These are phyloP conservation scores for Drosophila obscura DNA, from an alignment of 1,140 invertebrate species.

Conservation along the genomic window DNA sequence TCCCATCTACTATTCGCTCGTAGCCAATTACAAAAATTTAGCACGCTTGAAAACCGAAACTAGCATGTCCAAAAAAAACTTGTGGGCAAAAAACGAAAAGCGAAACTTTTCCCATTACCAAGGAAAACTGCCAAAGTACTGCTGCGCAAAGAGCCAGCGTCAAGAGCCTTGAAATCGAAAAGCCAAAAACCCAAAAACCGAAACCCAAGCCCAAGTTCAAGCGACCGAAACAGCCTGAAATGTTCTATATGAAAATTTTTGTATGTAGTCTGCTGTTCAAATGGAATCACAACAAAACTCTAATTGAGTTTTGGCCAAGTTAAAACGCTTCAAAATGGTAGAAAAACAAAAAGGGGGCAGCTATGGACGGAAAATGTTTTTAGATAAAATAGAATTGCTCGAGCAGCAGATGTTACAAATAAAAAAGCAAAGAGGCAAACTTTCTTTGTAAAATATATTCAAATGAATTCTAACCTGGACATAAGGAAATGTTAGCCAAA, in stretches of 20 bases:
- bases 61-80: slow-evolving; percentile 20
- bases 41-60: slow-evolving; percentile 49
- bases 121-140: slow-evolving; percentile 47
- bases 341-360: slow-evolving; percentile 11
- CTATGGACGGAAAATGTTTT: slow-evolving; percentile 16
- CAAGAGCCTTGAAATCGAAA: slow-evolving; percentile 49
- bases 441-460: background rate
- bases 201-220: background rate
- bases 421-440: slow-evolving; percentile 5
- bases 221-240: slow-evolving; percentile 31
- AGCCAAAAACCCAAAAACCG: slow-evolving; percentile 25
- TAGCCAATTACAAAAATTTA: slow-evolving; percentile 66
- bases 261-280: slow-evolving; percentile 29
- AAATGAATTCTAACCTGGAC: slow-evolving; percentile 12
- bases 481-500: too few species aligned
- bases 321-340: slow-evolving; percentile 61
- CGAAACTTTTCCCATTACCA: slow-evolving; percentile 76
- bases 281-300: slow-evolving; percentile 76
- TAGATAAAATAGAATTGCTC: slow-evolving; percentile 38
- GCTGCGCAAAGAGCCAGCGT: slow-evolving; percentile 11
- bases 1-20: slow-evolving; percentile 27
- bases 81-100: slow-evolving; percentile 33
- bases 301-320: slow-evolving; percentile 68
- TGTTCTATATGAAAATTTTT: slow-evolving; percentile 47
- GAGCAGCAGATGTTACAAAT: slow-evolving; percentile 34